Evolutionary conservation across 2,888 invertebrate genomes (phyloP), one percentile per base, ranked within the genome.

Genomic region (Synanthedon tipuliformis): DNA sequence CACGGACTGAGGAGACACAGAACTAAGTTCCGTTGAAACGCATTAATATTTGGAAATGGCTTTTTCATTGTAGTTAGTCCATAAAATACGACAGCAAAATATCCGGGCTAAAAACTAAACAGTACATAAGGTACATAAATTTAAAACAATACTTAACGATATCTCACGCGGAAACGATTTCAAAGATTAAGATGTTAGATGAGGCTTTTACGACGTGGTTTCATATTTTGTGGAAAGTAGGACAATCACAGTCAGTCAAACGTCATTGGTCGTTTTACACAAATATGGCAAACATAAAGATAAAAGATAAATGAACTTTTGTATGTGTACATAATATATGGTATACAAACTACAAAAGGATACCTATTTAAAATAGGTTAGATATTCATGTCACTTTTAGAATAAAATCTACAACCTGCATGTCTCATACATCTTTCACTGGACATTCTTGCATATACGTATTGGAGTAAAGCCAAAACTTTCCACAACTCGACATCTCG

Each of bases 381-480:
- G 23, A 4, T 45, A 11, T 45, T 7, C 45, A 49, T 40, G 40
- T 50, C 18, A 41, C 41, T 41, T 41, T 41, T 41, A 41, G n/a
- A 50, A 18, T 18, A 13, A 18, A 41, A 49, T 15, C 45, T 13
- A 45, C 45, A 15, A 45, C n/a, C 5, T 45, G 45, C 12, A 45
- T 45, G n/a, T 45, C 34, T 10, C 10, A 7, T 34, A 34, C 34
- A 34, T 34, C 34, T 45, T 13, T 13, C 13, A 45, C n/a, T 15
- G 45, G 45, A 7, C 2, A 52, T 40, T 55, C 54, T 57, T 60
- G 57, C 55, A 52, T 62, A 55, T 62, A 59, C 23, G 56, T 59
- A 62, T 69, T 73, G 71, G 71, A 69, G 52, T 57, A 56, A 52
- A 54, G 70, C 73, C 72, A 75, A 65, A 18, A 23, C 56, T 59